Evolutionary conservation across 2,113 vertebrate species (phyloP), one percentile per base, ranked within the genome.

Genomic region (Amia ocellicauda): DNA sequence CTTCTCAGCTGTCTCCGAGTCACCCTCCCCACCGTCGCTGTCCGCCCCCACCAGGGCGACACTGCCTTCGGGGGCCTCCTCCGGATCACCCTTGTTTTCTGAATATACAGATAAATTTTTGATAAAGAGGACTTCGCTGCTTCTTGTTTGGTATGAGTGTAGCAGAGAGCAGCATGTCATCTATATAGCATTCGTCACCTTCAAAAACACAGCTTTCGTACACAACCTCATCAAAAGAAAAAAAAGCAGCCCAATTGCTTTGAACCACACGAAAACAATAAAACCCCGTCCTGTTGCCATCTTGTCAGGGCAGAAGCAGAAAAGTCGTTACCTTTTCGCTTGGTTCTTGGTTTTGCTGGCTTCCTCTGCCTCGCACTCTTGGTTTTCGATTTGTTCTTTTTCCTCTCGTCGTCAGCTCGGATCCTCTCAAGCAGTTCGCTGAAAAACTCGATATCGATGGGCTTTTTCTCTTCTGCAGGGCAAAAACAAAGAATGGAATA

Each of bases 391-490:
- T 80, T 93, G 87, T 87, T 83, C 66, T 87, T 96, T 70, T 81
- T 91, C 71, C 80, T 92, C 67, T 89, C 80, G 65, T 95, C 93
- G 64, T 90, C 84, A 66, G 89, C 91, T 62, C 94, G 76, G 63
- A 96, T 89, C 74, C 91, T 93, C 60, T 91, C 89, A 59, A 99
- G 92, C 50, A 97, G 85, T 58, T 88, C 90, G 22, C 91, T 88
- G 81, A 99, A 99, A 79, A 92, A 95, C 64, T 94, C 89, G 45
- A 96, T 89, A 79, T 99, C 96, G 86, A 98, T 89, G 50, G 91
- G 91, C 1, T 87, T 85, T 71, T 92, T 93, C 71, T 99, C 94
- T 80, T 83, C 95, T 98, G 64, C 3, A 68, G 54, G 58, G 27
- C 66, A 74, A 65, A 43, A 67, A 54, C 77, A 80, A n/a, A n/a